Evolutionary conservation across 2,797 vertebrate species (phyloP), one percentile per base, ranked within the genome.

Genomic region (Bradypodion ventrale): DNA sequence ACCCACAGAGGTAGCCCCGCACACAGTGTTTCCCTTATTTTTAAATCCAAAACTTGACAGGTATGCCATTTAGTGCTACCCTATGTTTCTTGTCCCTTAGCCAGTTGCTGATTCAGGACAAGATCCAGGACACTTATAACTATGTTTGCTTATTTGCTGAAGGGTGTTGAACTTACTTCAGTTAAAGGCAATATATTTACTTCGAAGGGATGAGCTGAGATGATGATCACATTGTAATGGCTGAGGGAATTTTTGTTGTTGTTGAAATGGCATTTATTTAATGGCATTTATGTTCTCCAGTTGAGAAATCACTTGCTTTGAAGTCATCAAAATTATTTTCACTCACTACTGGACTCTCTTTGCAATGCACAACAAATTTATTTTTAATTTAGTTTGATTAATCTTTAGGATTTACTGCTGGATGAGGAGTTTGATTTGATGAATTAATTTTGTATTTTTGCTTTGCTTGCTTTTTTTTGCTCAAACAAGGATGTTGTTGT

Each of bases 371-470:
- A 40, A 40, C 60, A 60, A 76, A n/a, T n/a, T n/a, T n/a, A n/a
- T n/a, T 37, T 23, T 40, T 75, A 7, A 76, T 76, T 76, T 60
- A 76, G 59, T 76, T 76, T 60, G 21, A 60, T 76, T 76, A 76
- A 76, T 76, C 75, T 76, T 25, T 37, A 75, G 74, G 46, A 37
- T 85, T 65, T 59, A 75, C 49, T 59, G 4, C 52, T 35, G 56
- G 32, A 25, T 12, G 59, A 25, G 35, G 35, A 60, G 35, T 76
- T 76, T 32, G 37, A 29, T 6, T 42, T 42, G 75, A 63, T 40
- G 40, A 78, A 78, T 60, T 42, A 16, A 63, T 42, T 63, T 15
- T n/a, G 23, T 40, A 21, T 44, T 25, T 37, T 40, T 63, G 13
- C 35, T 13, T 40, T 62, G 56, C 35, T 25, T 62, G 52, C 37